Evolutionary conservation across 2,888 invertebrate species (phyloP), one percentile per base, ranked within the genome.

Genomic region (Encarsia formosa): DNA sequence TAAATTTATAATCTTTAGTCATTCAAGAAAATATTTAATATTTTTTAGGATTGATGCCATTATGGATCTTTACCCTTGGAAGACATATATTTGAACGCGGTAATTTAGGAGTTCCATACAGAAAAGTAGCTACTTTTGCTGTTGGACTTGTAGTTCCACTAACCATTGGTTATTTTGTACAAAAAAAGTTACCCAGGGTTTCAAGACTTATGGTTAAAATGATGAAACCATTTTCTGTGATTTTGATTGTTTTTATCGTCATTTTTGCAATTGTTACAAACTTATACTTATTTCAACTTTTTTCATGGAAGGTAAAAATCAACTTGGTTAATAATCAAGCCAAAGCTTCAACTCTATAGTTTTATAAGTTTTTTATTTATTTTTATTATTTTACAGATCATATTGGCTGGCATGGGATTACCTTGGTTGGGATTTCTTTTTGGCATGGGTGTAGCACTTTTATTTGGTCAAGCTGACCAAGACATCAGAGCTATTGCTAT

Each of bases 21-120:
- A 5, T 31, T 29, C 18, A 24, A n/a, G n/a, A n/a, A n/a, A n/a
- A 40, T 15, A 5, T 20, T 9, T 38, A 16, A 38, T 47, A 31
- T 45, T 41, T 58, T 76, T 2, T 76, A 88, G 88, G 76, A 35
- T 86, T 91, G 77, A 91, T 95, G 82, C 95, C 95, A 0, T 68
- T 90, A 2, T 96, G 95, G 95, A 77, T 93, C 5, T 91, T 93
- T 69, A 91, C 92, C 0, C 78, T 95, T 37, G 95, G 95, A 0
- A 81, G 80, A 63, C 65, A 70, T 13, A 88, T 91, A 51, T 91
- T 92, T 73, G 76, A 80, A 3, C 79, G 84, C 43, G 87, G 84
- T 0, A 77, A 84, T 44, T 78, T 94, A 34, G 76, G 75, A 44
- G 86, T 94, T 5, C 95, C 95, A 0, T 94, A 92, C 70, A 58